Percentiles rank a stretch among this genome's conserved stretches.
Conservation (phyloP, 2,113 vertebrate species). For the Clarias magur region DNA sequence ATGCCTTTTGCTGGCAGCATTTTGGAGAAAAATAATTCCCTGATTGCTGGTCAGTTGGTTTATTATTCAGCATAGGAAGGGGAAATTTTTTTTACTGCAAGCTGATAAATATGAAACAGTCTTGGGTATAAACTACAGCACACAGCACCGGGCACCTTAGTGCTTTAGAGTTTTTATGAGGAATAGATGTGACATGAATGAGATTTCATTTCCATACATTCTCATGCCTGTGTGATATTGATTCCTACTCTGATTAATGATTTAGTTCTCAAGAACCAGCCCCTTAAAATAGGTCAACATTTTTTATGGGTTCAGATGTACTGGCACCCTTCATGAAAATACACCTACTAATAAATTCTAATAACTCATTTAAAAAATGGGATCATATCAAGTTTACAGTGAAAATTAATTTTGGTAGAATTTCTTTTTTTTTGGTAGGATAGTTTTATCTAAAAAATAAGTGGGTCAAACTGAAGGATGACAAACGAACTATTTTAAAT, state of each 20-base stretch:
- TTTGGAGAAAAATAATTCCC: constrained; percentile 1
- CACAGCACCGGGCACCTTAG: not conserved
- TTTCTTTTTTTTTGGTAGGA: not conserved
- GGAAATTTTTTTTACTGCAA: not conserved
- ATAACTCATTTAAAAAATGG: not conserved
- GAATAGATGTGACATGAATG: not conserved
- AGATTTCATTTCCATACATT: not conserved
- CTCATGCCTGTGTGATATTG: not conserved
- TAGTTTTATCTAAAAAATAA: not conserved
- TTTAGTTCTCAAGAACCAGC: not conserved
- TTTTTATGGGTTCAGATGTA: not conserved
- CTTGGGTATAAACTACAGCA: not conserved
- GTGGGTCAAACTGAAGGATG: not conserved
- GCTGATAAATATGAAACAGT: constrained; percentile 7
- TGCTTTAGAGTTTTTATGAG: not conserved
- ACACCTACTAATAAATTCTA: not conserved
- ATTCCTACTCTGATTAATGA: not conserved
- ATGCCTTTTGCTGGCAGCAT: not conserved
- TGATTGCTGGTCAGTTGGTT: constrained; percentile 8
- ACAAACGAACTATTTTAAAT: not conserved
- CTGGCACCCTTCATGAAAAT: not conserved
- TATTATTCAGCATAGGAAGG: not conserved
- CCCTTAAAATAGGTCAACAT: not conserved
- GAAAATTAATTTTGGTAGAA: not conserved
- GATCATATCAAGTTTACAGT: not conserved